These are phyloP conservation scores for Acanthornis magna DNA, from an alignment of 2,797 vertebrate genomes.

Conservation along the genomic window DNA sequence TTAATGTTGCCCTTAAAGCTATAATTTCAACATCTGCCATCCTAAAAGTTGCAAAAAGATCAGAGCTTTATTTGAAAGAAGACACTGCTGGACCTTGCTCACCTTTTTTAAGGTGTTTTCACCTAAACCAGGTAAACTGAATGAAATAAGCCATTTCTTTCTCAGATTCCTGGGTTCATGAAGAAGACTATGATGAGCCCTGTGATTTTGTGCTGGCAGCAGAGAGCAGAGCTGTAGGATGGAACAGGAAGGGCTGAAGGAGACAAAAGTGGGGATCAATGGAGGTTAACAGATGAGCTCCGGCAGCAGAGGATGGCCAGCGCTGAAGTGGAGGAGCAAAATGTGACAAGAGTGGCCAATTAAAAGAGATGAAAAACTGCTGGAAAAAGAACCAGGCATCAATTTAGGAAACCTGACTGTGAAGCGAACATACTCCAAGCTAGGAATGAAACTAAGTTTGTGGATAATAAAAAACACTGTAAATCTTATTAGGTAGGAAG, in stretches of 20 bases:
- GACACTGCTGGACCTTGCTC: neutral
- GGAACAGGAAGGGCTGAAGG: neutral
- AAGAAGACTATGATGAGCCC: neutral
- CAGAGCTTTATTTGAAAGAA: neutral
- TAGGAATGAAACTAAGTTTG: constrained; percentile 20
- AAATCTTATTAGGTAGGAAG: constrained; percentile 63
- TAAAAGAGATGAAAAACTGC: constrained; percentile 5
- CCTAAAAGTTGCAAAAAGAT: neutral
- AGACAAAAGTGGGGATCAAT: neutral
- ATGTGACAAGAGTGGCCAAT: neutral
- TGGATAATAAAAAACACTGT: constrained; percentile 44
- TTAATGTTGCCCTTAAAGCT: neutral
- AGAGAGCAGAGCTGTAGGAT: neutral
- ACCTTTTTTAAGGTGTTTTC: neutral
- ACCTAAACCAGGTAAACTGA: neutral
- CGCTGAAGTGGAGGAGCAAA: neutral
- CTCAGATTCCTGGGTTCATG: neutral
- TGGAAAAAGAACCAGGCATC: neutral
- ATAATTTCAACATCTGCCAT: neutral
- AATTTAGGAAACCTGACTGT: neutral
- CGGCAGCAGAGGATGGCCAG: rapidly evolving
- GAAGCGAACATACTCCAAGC: neutral
- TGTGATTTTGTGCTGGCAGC: neutral
- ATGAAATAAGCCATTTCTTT: neutral
- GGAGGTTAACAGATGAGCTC: neutral